phyloP scores from a whole-genome alignment of 2,797 vertebrate genomes.

The Tinamus major region DNA sequence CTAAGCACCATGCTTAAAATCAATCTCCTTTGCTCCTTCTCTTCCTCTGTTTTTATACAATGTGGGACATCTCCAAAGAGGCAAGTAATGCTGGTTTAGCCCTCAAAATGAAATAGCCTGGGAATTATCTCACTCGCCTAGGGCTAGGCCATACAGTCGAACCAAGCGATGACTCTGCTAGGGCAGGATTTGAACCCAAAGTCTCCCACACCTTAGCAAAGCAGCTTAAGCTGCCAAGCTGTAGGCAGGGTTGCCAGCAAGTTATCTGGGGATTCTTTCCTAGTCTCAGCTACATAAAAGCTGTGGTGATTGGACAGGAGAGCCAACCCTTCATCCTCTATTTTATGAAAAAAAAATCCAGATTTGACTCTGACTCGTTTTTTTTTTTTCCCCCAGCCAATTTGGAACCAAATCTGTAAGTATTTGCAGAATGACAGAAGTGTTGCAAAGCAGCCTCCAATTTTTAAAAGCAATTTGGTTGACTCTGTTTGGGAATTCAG shows the following conservation, averaged over 20 bases:
- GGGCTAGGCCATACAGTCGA: neutral
- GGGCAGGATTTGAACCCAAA: neutral
- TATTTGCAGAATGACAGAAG: neutral
- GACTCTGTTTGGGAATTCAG: neutral
- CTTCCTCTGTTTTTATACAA: neutral
- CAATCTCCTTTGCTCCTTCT: neutral
- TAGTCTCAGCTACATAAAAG: slow-evolving; percentile 1
- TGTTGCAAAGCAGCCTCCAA: neutral
- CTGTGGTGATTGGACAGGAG: neutral
- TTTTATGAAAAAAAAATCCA: neutral
- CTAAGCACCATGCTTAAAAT: neutral
- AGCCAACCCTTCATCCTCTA: neutral
- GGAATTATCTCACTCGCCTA: neutral
- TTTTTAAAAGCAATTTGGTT: neutral
- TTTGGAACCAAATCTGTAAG: neutral
- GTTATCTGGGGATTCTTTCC: neutral
- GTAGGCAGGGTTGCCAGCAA: neutral
- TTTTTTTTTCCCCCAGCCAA: neutral
- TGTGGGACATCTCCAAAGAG: neutral
- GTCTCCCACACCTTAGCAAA: neutral
- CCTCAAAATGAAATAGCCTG: neutral
- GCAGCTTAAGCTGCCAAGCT: neutral
- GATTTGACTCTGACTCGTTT: neutral
- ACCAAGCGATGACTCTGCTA: neutral
- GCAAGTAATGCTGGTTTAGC: neutral